phyloP scores from a whole-genome alignment of 2,888 invertebrate species.

The Scaeva pyrastri region DNA sequence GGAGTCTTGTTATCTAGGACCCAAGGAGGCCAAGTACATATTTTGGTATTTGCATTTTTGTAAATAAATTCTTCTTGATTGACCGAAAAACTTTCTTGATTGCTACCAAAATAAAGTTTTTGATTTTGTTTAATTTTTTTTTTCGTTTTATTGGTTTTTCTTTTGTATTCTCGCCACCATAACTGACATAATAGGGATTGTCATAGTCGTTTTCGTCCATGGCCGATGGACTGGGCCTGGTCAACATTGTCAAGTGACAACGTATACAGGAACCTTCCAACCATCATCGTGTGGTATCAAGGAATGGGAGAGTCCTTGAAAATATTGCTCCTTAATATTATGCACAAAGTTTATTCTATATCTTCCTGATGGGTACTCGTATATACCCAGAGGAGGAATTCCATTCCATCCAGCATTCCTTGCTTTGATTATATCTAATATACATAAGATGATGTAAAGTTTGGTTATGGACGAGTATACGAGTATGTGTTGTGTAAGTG shows the following conservation, averaged over 20 bases:
- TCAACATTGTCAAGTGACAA: conserved; percentile 63
- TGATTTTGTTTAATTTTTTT: conserved; percentile 34
- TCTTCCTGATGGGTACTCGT: not conserved
- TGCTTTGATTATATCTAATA: conserved; percentile 66
- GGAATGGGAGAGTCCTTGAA: conserved; percentile 50
- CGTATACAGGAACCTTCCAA: conserved; percentile 11
- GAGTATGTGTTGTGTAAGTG: not conserved
- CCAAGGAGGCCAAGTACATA: conserved; percentile 7
- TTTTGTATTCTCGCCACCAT: conserved; percentile 30
- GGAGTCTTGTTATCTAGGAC: conserved; percentile 14
- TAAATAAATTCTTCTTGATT: conserved; percentile 67
- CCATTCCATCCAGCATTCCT: conserved; percentile 24
- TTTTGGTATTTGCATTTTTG: conserved; percentile 63
- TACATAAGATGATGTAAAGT: conserved; percentile 47
- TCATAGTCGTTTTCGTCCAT: conserved; percentile 41
- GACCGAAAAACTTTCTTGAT: conserved; percentile 74
- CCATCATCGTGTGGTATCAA: not conserved
- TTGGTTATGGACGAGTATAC: too few relatives aligned
- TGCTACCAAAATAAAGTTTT: conserved; percentile 69
- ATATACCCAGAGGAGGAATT: conserved; percentile 1
- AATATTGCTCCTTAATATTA: conserved; percentile 63
- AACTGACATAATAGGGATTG: conserved; percentile 43
- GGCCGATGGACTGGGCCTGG: too few relatives aligned
- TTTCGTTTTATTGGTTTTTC: conserved; percentile 13
- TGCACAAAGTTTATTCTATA: conserved; percentile 55